Evolutionary conservation across 1,140 invertebrate species (phyloP).

Genomic region (Neomicropteryx cornuta): DNA sequence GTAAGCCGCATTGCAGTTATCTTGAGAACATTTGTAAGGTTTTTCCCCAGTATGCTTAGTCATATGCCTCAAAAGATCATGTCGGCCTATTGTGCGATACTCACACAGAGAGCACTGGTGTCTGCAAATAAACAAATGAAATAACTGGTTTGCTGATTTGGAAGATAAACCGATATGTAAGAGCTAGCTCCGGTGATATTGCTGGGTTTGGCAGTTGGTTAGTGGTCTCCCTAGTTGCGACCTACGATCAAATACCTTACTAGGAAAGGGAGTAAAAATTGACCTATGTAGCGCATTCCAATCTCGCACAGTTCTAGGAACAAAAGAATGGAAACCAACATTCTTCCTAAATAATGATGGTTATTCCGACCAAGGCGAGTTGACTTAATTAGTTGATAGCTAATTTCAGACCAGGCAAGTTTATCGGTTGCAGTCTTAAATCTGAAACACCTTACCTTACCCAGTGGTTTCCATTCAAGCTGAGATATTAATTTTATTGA

Average conservation of each 20-base stretch:
- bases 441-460: background rate
- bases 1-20: slow-evolving; percentile 11
- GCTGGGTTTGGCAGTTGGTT: too few relatives aligned
- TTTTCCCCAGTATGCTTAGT: slow-evolving; percentile 15
- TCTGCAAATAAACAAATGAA: slow-evolving; percentile 4
- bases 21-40: slow-evolving; percentile 12
- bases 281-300: too few relatives aligned
- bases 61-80: slow-evolving; percentile 11
- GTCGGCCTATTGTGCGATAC: slow-evolving; percentile 11
- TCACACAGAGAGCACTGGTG: slow-evolving; percentile 15
- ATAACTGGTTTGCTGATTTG: too few relatives aligned
- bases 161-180: background rate
- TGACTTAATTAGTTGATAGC: background rate
- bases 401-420: too few relatives aligned
- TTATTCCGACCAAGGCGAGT: background rate
- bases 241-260: background rate
- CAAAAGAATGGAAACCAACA: background rate
- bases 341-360: too few relatives aligned
- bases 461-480: too few relatives aligned
- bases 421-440: too few relatives aligned
- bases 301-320: too few relatives aligned
- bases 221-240: background rate
- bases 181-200: too few relatives aligned
- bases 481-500: too few relatives aligned
- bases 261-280: too few relatives aligned